Conservation (phyloP, 2,113 vertebrate genomes). For the Thamnophis sirtalis region DNA sequence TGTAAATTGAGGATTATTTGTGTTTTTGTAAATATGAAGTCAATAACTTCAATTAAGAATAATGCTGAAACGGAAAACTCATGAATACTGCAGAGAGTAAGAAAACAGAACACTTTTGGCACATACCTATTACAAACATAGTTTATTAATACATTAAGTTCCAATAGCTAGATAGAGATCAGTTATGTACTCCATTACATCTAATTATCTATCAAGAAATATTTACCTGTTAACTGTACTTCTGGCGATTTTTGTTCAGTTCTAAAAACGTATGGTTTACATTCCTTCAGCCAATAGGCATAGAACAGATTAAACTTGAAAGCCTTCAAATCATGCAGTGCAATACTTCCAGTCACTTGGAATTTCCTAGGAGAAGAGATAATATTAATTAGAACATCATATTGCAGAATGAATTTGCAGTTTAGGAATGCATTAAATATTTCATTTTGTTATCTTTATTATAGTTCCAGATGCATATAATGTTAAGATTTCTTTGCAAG, state of each 20-base stretch:
- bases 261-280: slow-evolving; percentile 57
- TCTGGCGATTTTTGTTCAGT: slow-evolving; percentile 46
- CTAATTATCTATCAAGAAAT: not conserved
- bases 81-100: not conserved
- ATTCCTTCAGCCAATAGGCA: slow-evolving; percentile 62
- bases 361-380: slow-evolving; percentile 59
- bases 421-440: slow-evolving; percentile 4
- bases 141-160: not conserved
- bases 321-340: slow-evolving; percentile 58
- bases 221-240: slow-evolving; percentile 55
- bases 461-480: not conserved
- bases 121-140: not conserved
- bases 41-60: not conserved
- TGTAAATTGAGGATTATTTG: not conserved
- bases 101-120: not conserved
- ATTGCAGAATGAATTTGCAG: not conserved
- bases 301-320: slow-evolving; percentile 48
- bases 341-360: slow-evolving; percentile 60
- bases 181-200: not conserved
- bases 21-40: not conserved
- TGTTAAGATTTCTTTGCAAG: not conserved
- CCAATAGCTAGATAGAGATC: not conserved
- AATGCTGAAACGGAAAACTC: not conserved
- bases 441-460: not conserved
- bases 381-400: slow-evolving; percentile 42